Conservation (phyloP, 35 echinoderm and acorn worm genomes). For the Ophiothrix spiculata region DNA sequence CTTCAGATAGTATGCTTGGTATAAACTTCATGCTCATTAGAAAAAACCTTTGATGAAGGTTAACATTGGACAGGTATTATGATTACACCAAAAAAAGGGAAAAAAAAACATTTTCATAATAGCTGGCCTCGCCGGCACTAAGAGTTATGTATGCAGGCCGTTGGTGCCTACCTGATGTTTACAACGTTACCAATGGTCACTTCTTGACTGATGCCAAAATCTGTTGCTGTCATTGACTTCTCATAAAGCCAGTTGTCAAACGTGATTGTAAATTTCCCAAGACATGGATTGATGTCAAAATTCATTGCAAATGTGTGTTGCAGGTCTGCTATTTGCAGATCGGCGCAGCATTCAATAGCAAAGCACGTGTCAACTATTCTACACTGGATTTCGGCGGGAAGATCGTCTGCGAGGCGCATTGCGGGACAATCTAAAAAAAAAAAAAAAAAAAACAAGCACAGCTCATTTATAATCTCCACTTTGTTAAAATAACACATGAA, state of each 20-base stretch:
- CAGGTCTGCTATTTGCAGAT: neutral
- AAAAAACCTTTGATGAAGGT: too few species aligned
- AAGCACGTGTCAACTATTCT: conserved; percentile 10
- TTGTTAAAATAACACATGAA: too few species aligned
- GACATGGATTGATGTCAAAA: conserved; percentile 4
- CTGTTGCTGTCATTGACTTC: neutral
- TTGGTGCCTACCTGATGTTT: conserved; percentile 5
- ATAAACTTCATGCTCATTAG: too few species aligned
- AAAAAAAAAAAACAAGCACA: too few species aligned
- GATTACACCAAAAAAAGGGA: too few species aligned
- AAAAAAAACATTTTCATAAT: too few species aligned
- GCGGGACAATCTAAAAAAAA: neutral
- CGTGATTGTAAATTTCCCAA: conserved; percentile 9
- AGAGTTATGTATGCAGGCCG: too few species aligned
- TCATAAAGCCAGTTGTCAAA: conserved; percentile 22
- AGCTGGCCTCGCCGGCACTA: too few species aligned
- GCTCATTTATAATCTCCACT: too few species aligned
- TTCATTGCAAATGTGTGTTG: neutral
- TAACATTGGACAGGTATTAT: too few species aligned
- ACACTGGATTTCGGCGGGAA: neutral
- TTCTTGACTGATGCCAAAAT: conserved; percentile 18
- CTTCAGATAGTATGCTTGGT: too few species aligned
- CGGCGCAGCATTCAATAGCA: neutral
- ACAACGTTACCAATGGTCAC: conserved; percentile 12
- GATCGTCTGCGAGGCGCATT: neutral